Conservation (phyloP, 1,140 invertebrate genomes). For the roundworm (Caenorhabditis elegans) region DNA sequence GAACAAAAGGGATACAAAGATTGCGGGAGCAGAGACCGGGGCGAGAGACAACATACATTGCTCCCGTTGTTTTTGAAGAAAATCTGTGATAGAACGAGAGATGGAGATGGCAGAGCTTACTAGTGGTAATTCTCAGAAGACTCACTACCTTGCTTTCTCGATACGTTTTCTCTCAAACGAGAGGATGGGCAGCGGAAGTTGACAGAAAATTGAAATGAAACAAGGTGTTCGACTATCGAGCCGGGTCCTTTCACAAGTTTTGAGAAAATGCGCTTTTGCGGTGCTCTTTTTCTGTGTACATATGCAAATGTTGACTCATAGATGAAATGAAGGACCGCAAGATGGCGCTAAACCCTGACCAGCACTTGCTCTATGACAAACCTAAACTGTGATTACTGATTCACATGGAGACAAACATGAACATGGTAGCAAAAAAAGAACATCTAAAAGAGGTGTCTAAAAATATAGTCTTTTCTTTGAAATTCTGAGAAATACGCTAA, state of each 20-base stretch:
- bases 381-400: background rate
- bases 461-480: background rate
- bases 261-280: background rate
- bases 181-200: no score
- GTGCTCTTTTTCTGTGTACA: background rate
- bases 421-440: no score
- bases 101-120: no score
- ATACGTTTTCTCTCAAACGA: no score
- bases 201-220: background rate
- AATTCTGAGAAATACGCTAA: slow-evolving; percentile 30
- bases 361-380: background rate
- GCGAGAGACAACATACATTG: background rate
- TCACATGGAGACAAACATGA: background rate
- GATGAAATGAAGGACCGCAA: background rate
- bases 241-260: background rate
- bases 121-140: no score
- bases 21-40: background rate
- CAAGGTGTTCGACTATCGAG: no score
- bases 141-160: no score
- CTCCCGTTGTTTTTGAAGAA: no score
- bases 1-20: background rate
- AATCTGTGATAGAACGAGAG: no score
- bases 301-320: slow-evolving; percentile 25
- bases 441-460: background rate
- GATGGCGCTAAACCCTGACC: background rate